Conservation (phyloP, 2,797 vertebrate genomes). For the Acanthornis magna region DNA sequence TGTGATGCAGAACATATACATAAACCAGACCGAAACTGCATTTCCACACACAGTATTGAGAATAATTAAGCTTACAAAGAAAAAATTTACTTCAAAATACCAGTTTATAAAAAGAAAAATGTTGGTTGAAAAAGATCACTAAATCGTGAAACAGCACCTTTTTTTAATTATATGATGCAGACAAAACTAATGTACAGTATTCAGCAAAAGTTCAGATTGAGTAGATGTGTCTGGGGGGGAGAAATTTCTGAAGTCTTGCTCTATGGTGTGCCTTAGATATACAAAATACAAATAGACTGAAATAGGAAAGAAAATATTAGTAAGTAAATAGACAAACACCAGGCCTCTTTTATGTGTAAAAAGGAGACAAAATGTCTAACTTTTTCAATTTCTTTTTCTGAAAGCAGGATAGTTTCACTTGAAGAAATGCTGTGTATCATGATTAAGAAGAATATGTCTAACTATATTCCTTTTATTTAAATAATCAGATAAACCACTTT, state of each 20-base stretch:
- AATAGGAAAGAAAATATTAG: background rate
- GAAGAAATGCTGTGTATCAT: background rate
- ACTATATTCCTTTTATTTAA: background rate
- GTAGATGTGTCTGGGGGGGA: background rate
- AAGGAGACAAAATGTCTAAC: background rate
- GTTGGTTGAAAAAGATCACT: accelerated
- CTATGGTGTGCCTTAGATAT: background rate
- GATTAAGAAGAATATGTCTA: background rate
- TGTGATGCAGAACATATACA: background rate
- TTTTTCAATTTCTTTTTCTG: background rate
- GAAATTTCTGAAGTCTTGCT: background rate
- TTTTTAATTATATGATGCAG: background rate
- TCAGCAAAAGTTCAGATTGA: background rate
- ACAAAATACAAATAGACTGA: background rate
- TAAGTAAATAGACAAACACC: background rate
- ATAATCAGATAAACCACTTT: background rate
- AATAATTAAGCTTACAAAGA: background rate
- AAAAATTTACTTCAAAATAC: background rate
- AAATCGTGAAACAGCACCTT: background rate
- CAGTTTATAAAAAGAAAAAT: background rate
- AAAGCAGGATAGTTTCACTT: background rate
- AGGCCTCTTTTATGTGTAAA: background rate
- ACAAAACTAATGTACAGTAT: background rate
- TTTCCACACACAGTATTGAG: background rate
- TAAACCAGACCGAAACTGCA: background rate